Evolutionary conservation across 2,113 vertebrate genomes (phyloP).

Genomic region (Anser brachyrhynchus): DNA sequence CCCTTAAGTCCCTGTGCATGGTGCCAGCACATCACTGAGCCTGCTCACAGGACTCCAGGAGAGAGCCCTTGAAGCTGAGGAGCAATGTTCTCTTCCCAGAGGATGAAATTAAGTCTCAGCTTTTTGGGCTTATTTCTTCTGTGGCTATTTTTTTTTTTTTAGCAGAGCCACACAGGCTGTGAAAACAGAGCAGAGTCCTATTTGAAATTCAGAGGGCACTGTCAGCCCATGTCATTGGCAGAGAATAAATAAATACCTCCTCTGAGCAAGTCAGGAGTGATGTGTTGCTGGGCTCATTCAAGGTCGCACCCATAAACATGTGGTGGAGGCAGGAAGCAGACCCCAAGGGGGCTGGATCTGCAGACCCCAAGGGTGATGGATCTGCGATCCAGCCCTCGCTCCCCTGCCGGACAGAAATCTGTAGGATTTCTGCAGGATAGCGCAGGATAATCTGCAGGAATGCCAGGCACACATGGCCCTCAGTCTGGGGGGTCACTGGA

Average conservation of each 20-base stretch:
- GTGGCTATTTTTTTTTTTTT: background rate
- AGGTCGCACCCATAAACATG: constrained; percentile 7
- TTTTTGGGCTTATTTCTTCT: background rate
- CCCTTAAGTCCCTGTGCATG: fast-evolving
- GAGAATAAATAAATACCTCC: constrained; percentile 54
- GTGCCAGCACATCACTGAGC: background rate
- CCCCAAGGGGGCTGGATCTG: background rate
- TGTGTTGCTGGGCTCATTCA: constrained; percentile 13
- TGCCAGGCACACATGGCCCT: fast-evolving
- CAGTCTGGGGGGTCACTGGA: fast-evolving
- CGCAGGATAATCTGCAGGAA: background rate
- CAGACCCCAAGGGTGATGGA: too few species aligned
- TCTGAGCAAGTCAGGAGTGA: background rate
- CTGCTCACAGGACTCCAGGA: fast-evolving
- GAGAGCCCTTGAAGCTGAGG: background rate
- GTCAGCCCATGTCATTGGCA: constrained; percentile 14
- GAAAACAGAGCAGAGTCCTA: background rate
- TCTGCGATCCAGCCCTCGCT: fast-evolving
- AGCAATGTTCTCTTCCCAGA: background rate
- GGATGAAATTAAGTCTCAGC: fast-evolving
- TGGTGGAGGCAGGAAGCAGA: background rate
- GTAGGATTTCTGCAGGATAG: too few species aligned
- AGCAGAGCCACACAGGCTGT: background rate
- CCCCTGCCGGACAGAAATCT: background rate
- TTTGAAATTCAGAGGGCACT: constrained; percentile 56